Conservation (phyloP, 1,140 invertebrate genomes). For the Eumeta japonica region DNA sequence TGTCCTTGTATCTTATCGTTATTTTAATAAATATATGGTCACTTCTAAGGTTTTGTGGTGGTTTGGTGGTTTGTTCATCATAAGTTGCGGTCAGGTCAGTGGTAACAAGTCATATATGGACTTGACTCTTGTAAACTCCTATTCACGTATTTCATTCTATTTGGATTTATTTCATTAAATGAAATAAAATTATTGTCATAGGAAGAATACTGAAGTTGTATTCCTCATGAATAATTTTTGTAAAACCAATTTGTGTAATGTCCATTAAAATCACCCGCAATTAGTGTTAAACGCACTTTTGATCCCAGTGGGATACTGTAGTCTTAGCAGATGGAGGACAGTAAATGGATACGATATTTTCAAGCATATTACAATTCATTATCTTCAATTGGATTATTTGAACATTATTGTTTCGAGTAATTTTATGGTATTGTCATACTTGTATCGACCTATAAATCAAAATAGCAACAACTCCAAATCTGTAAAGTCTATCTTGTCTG, state of each 20-base stretch:
- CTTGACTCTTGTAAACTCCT: conserved; percentile 9
- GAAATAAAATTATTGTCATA: conserved; percentile 12
- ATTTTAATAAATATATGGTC: conserved; percentile 16
- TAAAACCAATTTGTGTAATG: conserved; percentile 12
- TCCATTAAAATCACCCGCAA: conserved; percentile 12
- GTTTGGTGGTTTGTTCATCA: conserved; percentile 8
- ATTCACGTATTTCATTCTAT: conserved; percentile 13
- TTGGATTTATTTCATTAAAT: conserved; percentile 11
- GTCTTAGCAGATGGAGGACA: conserved; percentile 7
- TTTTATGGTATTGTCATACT: not conserved
- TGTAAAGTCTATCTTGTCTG: not conserved
- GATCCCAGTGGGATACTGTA: conserved; percentile 14
- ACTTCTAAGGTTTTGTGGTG: conserved; percentile 16
- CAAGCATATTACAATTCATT: conserved; percentile 7
- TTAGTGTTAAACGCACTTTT: conserved; percentile 6
- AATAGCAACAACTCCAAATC: not conserved
- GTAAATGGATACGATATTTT: conserved; percentile 9
- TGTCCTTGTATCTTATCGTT: not conserved
- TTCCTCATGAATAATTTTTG: conserved; percentile 9
- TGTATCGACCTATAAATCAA: not conserved
- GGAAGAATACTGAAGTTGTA: conserved; percentile 5
- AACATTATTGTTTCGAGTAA: conserved; percentile 4
- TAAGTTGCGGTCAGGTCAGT: conserved; percentile 12
- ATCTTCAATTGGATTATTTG: conserved; percentile 7
- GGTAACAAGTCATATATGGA: conserved; percentile 15